A percentile compares a stretch with the other conserved stretches of the same genome.
These are phyloP conservation scores for Pollenia griseotomentosa DNA, from an alignment of 2,888 invertebrate species.

Conservation along the genomic window DNA sequence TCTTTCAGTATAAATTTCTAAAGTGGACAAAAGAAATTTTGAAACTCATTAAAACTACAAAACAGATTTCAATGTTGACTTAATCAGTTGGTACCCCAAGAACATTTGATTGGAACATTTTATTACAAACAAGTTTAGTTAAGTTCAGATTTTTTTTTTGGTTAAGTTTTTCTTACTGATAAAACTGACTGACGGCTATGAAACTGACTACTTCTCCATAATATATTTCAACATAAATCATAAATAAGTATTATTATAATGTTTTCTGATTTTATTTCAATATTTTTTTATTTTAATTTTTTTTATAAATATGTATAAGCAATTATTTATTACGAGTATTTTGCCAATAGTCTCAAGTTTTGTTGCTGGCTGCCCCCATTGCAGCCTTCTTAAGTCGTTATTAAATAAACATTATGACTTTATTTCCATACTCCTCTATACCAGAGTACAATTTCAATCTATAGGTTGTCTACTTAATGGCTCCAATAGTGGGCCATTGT, in stretches of 20 bases:
- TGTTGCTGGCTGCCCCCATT: slow-evolving; percentile 15
- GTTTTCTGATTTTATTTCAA: slow-evolving; percentile 20
- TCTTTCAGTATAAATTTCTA: not conserved
- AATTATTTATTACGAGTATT: slow-evolving; percentile 19
- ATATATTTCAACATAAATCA: slow-evolving; percentile 53
- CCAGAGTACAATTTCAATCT: slow-evolving; percentile 72
- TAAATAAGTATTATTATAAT: slow-evolving; percentile 63
- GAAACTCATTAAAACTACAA: slow-evolving; percentile 1
- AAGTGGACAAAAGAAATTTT: not conserved
- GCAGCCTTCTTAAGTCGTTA: slow-evolving; percentile 50
- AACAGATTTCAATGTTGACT: slow-evolving; percentile 10
- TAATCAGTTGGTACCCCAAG: slow-evolving; percentile 2
- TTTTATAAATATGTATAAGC: not conserved
- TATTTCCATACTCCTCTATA: slow-evolving; percentile 19
- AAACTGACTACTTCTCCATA: not conserved
- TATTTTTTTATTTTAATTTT: slow-evolving; percentile 11
- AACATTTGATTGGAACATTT: slow-evolving; percentile 29
- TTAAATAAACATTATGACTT: slow-evolving; percentile 55
- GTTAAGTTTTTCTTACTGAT: slow-evolving; percentile 27
- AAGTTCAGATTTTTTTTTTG: not conserved
- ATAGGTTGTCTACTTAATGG: slow-evolving; percentile 82
- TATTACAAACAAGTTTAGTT: slow-evolving; percentile 35
- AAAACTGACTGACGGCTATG: slow-evolving; percentile 19
- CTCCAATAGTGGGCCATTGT: slow-evolving; percentile 78
- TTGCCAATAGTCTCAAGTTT: slow-evolving; percentile 39